Evolutionary conservation across 1,140 invertebrate species (phyloP).

Genomic region (Chlorops oryzae): DNA sequence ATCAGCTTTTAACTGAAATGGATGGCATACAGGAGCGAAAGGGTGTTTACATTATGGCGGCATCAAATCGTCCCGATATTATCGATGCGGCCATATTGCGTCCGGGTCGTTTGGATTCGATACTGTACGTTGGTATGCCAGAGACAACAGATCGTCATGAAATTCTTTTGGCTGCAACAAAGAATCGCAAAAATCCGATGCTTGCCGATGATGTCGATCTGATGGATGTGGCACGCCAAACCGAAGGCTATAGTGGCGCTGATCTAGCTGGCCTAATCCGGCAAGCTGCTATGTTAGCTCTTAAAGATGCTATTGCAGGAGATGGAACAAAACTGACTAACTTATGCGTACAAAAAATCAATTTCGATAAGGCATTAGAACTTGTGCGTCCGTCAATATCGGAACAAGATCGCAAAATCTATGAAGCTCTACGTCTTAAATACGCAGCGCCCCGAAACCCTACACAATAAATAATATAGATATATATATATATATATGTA

Average conservation of each 20-base stretch:
- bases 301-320: constrained; percentile 60
- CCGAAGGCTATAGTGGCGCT: constrained; percentile 82
- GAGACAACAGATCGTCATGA: constrained; percentile 71
- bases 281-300: constrained; percentile 71
- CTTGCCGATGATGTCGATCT: constrained; percentile 73
- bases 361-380: constrained; percentile 37
- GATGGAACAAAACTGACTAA: constrained; percentile 22
- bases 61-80: constrained; percentile 94
- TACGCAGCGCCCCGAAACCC: constrained; percentile 37
- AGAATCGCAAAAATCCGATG: constrained; percentile 73
- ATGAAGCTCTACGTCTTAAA: constrained; percentile 40
- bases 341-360: constrained; percentile 30
- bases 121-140: constrained; percentile 91
- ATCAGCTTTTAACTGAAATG: constrained; percentile 98
- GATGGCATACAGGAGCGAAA: constrained; percentile 87
- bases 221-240: constrained; percentile 60
- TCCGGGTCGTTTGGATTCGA: constrained; percentile 90
- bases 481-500: no score
- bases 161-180: constrained; percentile 86
- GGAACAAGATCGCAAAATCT: constrained; percentile 41
- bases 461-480: no score
- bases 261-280: constrained; percentile 82
- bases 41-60: constrained; percentile 91
- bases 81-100: constrained; percentile 93
- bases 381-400: constrained; percentile 38